phyloP scores from a whole-genome alignment of 1,140 invertebrate species.

The Brachionus plicatilis region DNA sequence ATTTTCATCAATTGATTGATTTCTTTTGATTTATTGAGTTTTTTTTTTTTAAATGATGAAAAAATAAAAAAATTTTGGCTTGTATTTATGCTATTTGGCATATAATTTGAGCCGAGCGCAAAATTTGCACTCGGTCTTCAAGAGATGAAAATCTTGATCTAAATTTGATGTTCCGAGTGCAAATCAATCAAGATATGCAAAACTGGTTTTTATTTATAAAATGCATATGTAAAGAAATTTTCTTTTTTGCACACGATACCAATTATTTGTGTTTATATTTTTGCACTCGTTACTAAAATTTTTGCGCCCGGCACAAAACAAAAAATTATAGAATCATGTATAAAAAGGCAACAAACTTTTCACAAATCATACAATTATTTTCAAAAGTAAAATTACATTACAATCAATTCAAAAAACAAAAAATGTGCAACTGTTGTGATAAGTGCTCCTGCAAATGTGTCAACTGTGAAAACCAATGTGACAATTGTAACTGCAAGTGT shows the following conservation, averaged over 20 bases:
- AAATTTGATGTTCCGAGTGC: background rate
- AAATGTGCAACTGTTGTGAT: conserved; percentile 33
- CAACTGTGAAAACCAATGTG: background rate
- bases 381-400: too few relatives aligned
- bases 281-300: background rate
- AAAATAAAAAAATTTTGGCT: background rate
- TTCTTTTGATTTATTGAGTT: background rate
- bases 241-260: conserved; percentile 5
- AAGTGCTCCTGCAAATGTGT: conserved; percentile 16
- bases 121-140: background rate
- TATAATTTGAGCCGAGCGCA: background rate
- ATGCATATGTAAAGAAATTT: background rate
- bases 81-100: background rate
- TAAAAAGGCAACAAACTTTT: background rate
- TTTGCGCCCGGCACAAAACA: background rate
- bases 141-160: background rate
- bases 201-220: background rate
- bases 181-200: background rate
- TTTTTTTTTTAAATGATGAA: background rate
- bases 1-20: background rate
- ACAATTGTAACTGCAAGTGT: background rate
- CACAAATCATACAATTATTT: background rate
- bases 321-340: background rate
- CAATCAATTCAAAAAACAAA: too few relatives aligned
- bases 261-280: background rate